Evolutionary conservation across 2,888 invertebrate species (phyloP), one percentile per base, ranked within the genome.

Genomic region (Eilema sororculum): DNA sequence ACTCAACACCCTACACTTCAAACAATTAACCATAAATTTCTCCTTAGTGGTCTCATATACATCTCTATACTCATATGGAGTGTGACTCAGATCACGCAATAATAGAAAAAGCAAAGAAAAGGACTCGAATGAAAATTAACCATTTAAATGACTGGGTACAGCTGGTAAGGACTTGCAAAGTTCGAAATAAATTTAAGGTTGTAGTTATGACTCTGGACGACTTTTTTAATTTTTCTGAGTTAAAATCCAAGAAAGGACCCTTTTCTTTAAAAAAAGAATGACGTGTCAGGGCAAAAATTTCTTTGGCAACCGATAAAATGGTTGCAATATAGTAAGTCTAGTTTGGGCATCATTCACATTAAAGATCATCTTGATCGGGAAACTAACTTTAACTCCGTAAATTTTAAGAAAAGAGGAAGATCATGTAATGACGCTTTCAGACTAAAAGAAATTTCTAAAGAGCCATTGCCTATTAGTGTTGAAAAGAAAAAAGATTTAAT

Each of bases 401-500:
- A 68, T 46, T 58, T 64, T 59, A 59, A 59, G 46, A 69, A 69
- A 65, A 69, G 46, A 65, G 68, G 64, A 13, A 63, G 24, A 46
- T 63, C 22, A 10, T 28, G 28, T 41, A 30, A 22, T 57, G 57
- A 63, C 37, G 22, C 58, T n/a, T 68, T 63, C 25, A 59, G 25
- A 24, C 41, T 64, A 63, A 68, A n/a, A 33, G 63, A 68, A 60
- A 64, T 68, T 12, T 68, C 64, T 6, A 59, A 58, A 25, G 58
- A 33, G 30, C 30, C 30, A 33, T 33, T 33, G 30, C 30, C 30
- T 33, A 33, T 33, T 33, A 69, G 68, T 20, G 46, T 30, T 16
- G 69, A 69, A 20, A 69, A 69, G 28, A 69, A 69, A 22, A 69
- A 69, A n/a, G n/a, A n/a, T n/a, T n/a, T n/a, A n/a, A n/a, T n/a